These are phyloP conservation scores for Tamandua tetradactyla DNA, from an alignment of 2,797 vertebrate species.

Conservation along the genomic window DNA sequence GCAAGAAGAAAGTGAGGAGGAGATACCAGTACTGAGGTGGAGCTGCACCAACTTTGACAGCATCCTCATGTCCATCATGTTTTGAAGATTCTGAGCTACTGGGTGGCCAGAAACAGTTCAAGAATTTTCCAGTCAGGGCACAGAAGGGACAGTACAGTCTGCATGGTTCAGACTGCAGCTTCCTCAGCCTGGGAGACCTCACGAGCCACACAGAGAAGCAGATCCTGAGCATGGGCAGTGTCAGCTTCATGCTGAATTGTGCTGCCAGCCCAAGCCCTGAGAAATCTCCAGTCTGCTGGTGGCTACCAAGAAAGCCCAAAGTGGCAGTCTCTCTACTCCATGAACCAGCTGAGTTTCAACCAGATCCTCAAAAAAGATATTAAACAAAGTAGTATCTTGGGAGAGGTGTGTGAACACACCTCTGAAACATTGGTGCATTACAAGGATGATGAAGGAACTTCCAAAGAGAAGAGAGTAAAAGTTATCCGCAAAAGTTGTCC, in stretches of 20 bases:
- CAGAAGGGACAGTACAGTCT: slow-evolving; percentile 88
- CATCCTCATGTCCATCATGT: slow-evolving; percentile 97
- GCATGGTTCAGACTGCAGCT: slow-evolving; percentile 89
- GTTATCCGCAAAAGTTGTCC: slow-evolving; percentile 98
- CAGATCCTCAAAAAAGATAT: too few species aligned
- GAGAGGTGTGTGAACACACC: slow-evolving; percentile 94
- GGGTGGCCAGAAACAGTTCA: slow-evolving; percentile 88
- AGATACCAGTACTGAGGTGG: slow-evolving; percentile 95
- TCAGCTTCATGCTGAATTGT: slow-evolving; percentile 92
- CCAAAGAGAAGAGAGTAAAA: slow-evolving; percentile 91
- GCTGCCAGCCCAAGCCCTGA: slow-evolving; percentile 97
- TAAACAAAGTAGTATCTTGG: slow-evolving; percentile 93
- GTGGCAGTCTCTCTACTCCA: too few species aligned
- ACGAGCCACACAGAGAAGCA: slow-evolving; percentile 95
- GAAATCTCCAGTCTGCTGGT: slow-evolving; percentile 78
- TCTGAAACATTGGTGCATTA: slow-evolving; percentile 94
- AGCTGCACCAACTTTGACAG: slow-evolving; percentile 97
- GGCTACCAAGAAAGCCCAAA: too few species aligned
- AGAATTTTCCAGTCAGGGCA: slow-evolving; percentile 95
- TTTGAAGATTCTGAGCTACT: slow-evolving; percentile 85
- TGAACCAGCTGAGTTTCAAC: too few species aligned
- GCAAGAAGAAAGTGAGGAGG: slow-evolving; percentile 95
- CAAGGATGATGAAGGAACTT: slow-evolving; percentile 89
- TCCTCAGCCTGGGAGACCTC: slow-evolving; percentile 90
- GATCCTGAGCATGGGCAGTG: slow-evolving; percentile 95